These are phyloP conservation scores for Morpho deidamia DNA, from an alignment of 2,888 invertebrate species.

Conservation along the genomic window DNA sequence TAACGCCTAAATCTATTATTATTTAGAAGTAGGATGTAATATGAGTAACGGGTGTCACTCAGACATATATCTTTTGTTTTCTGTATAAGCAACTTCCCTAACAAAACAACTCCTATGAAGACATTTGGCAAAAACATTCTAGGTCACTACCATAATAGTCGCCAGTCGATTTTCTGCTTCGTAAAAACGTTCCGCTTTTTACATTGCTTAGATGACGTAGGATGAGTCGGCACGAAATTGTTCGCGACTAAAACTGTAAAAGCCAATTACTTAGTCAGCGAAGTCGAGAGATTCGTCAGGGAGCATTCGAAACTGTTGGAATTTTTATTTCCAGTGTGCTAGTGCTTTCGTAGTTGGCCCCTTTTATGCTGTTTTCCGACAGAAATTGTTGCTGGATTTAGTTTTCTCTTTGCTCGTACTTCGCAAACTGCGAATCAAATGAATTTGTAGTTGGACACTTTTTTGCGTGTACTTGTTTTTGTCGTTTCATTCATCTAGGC, in stretches of 20 bases:
- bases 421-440: neutral
- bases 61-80: no score
- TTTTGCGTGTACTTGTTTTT: neutral
- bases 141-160: neutral
- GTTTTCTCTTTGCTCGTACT: neutral
- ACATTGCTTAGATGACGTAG: neutral
- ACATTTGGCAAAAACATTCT: neutral
- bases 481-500: neutral
- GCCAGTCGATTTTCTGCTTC: neutral
- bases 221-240: conserved; percentile 3
- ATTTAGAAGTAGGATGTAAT: no score
- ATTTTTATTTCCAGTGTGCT: conserved; percentile 1
- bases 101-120: no score
- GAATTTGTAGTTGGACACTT: no score
- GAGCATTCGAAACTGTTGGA: neutral
- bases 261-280: conserved; percentile 5
- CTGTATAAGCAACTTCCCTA: no score
- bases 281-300: conserved; percentile 1
- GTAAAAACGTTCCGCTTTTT: neutral
- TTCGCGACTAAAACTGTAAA: conserved; percentile 5
- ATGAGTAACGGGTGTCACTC: no score
- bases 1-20: no score
- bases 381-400: neutral
- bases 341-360: neutral
- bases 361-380: conserved; percentile 4